Conservation (phyloP, 2,888 invertebrate species). For the Sinelater perroti region DNA sequence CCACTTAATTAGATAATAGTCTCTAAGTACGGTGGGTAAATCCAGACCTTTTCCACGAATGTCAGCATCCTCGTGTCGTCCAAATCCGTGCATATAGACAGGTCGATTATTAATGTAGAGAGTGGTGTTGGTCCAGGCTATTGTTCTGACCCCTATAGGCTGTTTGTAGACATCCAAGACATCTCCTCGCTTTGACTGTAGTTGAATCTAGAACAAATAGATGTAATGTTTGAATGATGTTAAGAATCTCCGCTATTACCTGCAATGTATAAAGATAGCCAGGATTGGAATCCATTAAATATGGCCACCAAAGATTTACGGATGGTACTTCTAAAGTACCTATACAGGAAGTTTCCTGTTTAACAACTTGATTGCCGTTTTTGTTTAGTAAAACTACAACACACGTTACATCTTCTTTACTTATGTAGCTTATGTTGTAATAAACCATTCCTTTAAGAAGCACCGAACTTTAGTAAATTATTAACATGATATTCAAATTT, state of each 20-base stretch:
- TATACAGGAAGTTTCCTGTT: slow-evolving; percentile 60
- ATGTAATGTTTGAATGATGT: no score
- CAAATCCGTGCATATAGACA: slow-evolving; percentile 92
- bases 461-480: no score
- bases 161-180: slow-evolving; percentile 82
- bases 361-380: slow-evolving; percentile 66
- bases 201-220: no score
- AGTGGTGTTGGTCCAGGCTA: slow-evolving; percentile 79
- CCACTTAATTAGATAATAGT: slow-evolving; percentile 95
- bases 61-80: slow-evolving; percentile 94
- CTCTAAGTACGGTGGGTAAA: slow-evolving; percentile 84
- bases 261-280: slow-evolving; percentile 88
- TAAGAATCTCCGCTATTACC: no score
- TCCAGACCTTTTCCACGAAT: slow-evolving; percentile 95
- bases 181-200: no score
- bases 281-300: slow-evolving; percentile 80
- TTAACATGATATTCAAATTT: no score
- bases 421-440: slow-evolving; percentile 66
- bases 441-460: slow-evolving; percentile 64
- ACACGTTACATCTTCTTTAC: slow-evolving; percentile 48
- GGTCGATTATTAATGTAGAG: slow-evolving; percentile 84
- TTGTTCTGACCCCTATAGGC: slow-evolving; percentile 85
- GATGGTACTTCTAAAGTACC: slow-evolving; percentile 74
- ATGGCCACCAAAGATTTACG: slow-evolving; percentile 92
- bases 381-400: slow-evolving; percentile 58